A percentile compares a stretch with the other conserved stretches of the same genome.
Evolutionary conservation across 2,797 vertebrate species (phyloP).

Genomic region (Spinus olivaceus): DNA sequence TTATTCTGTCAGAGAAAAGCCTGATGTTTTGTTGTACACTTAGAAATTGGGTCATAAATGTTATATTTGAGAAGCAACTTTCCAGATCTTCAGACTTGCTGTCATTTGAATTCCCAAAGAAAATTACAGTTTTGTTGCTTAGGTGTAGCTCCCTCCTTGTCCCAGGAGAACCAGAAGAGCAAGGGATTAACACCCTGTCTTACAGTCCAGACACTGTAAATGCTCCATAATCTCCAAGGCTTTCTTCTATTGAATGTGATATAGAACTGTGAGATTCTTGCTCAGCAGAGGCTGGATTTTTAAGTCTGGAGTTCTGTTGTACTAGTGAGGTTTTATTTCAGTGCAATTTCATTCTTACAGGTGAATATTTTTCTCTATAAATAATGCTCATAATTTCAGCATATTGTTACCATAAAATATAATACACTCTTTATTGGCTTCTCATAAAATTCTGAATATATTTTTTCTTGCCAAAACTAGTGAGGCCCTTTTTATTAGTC

Average conservation of each 20-base stretch:
- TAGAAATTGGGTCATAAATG: not conserved
- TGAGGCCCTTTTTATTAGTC: conserved; percentile 2
- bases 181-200: not conserved
- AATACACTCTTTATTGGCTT: conserved; percentile 38
- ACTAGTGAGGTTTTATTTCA: not conserved
- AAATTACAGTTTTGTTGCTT: not conserved
- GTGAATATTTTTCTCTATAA: conserved; percentile 34
- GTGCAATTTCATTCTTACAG: conserved; percentile 1
- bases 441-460: conserved; percentile 14
- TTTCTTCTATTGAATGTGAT: not conserved
- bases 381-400: conserved; percentile 26
- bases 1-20: not conserved
- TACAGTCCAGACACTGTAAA: not conserved
- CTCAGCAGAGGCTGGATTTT: not conserved
- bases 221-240: not conserved
- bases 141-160: not conserved
- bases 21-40: not conserved
- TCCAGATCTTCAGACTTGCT: not conserved
- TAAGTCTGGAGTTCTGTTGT: not conserved
- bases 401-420: conserved; percentile 24
- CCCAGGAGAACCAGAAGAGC: not conserved
- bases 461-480: conserved; percentile 39
- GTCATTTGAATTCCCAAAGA: not conserved
- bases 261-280: not conserved
- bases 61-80: not conserved